phyloP scores from a whole-genome alignment of 2,797 vertebrate genomes.

The Gadopsis marmoratus region DNA sequence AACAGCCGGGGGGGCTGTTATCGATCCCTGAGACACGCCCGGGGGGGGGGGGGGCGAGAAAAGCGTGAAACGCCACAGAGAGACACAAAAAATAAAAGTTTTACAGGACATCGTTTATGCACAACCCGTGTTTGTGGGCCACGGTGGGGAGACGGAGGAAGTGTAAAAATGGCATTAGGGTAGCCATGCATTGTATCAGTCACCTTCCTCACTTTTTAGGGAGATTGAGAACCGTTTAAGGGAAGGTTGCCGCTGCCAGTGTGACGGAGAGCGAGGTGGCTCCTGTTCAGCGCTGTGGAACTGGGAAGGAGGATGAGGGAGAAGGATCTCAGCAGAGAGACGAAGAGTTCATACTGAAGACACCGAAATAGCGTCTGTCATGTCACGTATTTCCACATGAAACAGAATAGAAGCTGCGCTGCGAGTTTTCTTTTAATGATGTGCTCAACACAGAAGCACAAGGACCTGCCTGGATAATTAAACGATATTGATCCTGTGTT shows the following conservation, averaged over 20 bases:
- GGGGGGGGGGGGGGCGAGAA: constrained; percentile 74
- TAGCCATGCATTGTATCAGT: constrained; percentile 58
- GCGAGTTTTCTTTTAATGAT: neutral
- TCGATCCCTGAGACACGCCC: constrained; percentile 62
- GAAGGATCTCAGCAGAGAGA: neutral
- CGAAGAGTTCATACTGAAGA: constrained; percentile 10
- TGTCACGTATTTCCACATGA: neutral
- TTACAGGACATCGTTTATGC: constrained; percentile 62
- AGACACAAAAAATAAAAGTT: constrained; percentile 52
- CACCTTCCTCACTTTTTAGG: constrained; percentile 51
- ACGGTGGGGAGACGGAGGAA: constrained; percentile 18
- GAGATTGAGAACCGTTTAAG: constrained; percentile 47
- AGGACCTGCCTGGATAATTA: neutral
- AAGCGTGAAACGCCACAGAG: constrained; percentile 76
- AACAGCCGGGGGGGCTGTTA: constrained; percentile 42
- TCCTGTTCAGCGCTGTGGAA: constrained; percentile 32
- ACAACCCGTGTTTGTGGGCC: constrained; percentile 54
- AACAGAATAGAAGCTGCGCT: constrained; percentile 1
- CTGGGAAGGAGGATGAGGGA: neutral
- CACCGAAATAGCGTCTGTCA: neutral
- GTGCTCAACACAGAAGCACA: neutral
- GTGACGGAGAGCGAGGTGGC: constrained; percentile 33
- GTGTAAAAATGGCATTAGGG: constrained; percentile 40
- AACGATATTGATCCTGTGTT: neutral
- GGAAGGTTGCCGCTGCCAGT: constrained; percentile 11